Evolutionary conservation across 2,113 vertebrate species (phyloP), one percentile per base, ranked within the genome.

Genomic region (Tachysurus vachellii): DNA sequence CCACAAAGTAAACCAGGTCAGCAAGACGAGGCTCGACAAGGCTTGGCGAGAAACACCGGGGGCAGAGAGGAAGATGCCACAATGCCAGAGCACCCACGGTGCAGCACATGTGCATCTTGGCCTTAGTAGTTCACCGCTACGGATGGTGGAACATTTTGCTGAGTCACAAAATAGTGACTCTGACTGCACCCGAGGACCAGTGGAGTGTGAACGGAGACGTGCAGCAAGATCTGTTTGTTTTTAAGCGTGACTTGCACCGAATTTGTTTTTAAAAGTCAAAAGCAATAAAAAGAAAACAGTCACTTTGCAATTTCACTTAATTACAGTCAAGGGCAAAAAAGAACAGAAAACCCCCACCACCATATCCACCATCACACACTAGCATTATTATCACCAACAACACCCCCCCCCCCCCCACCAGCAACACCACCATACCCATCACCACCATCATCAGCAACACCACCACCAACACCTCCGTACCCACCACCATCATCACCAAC

Each of bases 1-100:
- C 50, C 36, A 50, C 71, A 31, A 59, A 62, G 71, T 85, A 76
- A 85, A 85, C 84, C 84, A 77, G 84, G 56, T 75, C 84, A 79
- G 42, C 44, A 64, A 53, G 73, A 28, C 21, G 42, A 42, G 54
- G 77, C 28, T 80, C 13, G 54, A 80, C 77, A 19, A 57, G 57
- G 56, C 79, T 83, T 83, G 44, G n/a, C 47, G n/a, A 66, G 44
- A 50, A 56, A 66, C 19, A 7, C 42, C 53, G 61, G 14, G 44
- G 44, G 81, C 61, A 53, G 61, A 53, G 62, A 54, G 47, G 23
- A 66, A 31, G 19, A 10, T 57, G 66, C 66, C 23, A 44, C 21
- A 23, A 16, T 85, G 83, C 66, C 83, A 84, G 83, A n/a, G 28
- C 83, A 57, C 83, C 68, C 83, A 44, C 16, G 12, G 44, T 26